These are phyloP conservation scores for Mandrillus leucophaeus DNA, from an alignment of 2,113 vertebrate genomes.

Conservation along the genomic window DNA sequence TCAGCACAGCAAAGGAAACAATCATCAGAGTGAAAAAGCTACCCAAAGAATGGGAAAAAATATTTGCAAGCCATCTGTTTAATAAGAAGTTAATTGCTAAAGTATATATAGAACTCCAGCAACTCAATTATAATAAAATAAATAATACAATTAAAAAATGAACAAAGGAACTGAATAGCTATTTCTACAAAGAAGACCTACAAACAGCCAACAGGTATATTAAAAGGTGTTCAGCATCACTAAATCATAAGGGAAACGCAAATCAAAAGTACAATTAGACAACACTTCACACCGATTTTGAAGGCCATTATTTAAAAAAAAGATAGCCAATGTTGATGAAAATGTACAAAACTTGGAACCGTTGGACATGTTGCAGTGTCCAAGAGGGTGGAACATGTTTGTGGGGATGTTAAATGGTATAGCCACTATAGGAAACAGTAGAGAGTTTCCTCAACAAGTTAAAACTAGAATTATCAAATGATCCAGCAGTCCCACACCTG, in stretches of 20 bases:
- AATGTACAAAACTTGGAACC: background rate
- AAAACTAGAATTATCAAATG: background rate
- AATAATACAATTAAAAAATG: background rate
- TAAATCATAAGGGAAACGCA: background rate
- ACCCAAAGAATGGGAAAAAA: background rate
- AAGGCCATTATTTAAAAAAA: background rate
- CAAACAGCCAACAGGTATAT: background rate
- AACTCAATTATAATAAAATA: background rate
- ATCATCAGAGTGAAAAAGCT: background rate
- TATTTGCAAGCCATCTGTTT: background rate
- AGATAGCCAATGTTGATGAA: background rate
- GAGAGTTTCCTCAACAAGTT: background rate
- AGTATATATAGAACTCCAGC: background rate
- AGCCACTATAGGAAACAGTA: background rate
- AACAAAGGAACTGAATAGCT: background rate
- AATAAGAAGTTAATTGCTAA: background rate
- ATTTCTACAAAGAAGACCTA: background rate
- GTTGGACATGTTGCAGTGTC: no score
- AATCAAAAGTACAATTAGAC: background rate
- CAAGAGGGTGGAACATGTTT: no score
- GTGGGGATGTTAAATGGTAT: background rate
- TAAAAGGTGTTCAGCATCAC: background rate
- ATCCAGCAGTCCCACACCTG: background rate
- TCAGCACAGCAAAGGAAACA: background rate
- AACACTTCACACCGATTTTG: background rate